Percentiles rank a stretch among this genome's conserved stretches.
phyloP scores from a whole-genome alignment of 1,140 invertebrate species.

The Ceratosolen solmsi region DNA sequence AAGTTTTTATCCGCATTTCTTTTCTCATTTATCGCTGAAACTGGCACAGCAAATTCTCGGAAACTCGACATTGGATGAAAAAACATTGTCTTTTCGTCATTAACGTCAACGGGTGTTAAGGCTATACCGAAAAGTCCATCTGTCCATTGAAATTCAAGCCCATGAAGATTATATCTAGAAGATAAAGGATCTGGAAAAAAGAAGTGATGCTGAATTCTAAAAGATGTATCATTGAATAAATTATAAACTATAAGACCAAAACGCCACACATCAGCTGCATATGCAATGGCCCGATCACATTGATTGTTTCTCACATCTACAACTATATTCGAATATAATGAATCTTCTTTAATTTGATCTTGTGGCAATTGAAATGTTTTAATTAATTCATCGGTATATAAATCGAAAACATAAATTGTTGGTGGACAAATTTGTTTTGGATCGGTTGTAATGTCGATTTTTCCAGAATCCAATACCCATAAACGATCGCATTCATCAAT shows the following conservation, averaged over 20 bases:
- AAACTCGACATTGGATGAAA: conserved; percentile 88
- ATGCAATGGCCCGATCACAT: conserved; percentile 80
- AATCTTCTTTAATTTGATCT: conserved; percentile 80
- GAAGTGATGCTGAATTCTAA: conserved; percentile 82
- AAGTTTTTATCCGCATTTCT: conserved; percentile 70
- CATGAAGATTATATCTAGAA: conserved; percentile 79
- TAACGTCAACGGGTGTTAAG: conserved; percentile 76
- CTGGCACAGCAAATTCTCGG: conserved; percentile 81
- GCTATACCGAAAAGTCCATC: conserved; percentile 87
- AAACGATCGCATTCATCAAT: conserved; percentile 81
- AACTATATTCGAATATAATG: conserved; percentile 82
- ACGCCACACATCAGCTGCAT: conserved; percentile 83
- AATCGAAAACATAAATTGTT: conserved; percentile 82
- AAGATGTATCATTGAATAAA: conserved; percentile 78
- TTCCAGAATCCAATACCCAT: conserved; percentile 86
- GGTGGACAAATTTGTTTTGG: conserved; percentile 82
- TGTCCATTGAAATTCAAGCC: conserved; percentile 84
- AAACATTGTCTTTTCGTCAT: conserved; percentile 78
- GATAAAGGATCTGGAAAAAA: conserved; percentile 86
- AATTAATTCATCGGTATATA: conserved; percentile 78
- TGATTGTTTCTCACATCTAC: conserved; percentile 78
- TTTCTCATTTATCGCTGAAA: conserved; percentile 78
- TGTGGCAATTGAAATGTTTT: conserved; percentile 78
- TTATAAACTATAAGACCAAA: conserved; percentile 83
- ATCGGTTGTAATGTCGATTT: conserved; percentile 80